A percentile compares a stretch with the other conserved stretches of the same genome.
Conservation (phyloP, 2,888 invertebrate genomes). For the Electrophaes corylata region DNA sequence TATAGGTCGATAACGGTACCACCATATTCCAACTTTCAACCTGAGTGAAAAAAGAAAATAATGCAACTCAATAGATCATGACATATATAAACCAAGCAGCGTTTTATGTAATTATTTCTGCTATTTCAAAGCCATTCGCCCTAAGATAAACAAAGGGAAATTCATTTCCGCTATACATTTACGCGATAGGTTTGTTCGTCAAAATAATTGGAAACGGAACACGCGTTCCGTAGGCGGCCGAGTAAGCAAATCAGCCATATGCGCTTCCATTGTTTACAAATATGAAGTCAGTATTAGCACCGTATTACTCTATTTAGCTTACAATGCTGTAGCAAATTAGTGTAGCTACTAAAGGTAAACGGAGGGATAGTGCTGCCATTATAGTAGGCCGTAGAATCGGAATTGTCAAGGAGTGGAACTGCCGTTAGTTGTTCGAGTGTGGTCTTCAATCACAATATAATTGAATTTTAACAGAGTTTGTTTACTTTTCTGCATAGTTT, state of each 20-base stretch:
- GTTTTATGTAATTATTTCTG: neutral
- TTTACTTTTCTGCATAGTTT: no score
- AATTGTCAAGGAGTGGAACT: no score
- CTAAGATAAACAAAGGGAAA: conserved; percentile 9
- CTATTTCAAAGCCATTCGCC: neutral
- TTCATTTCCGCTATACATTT: conserved; percentile 13
- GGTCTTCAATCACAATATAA: no score
- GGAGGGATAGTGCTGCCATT: neutral
- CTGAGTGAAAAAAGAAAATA: no score
- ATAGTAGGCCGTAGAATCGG: no score
- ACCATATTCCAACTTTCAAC: no score
- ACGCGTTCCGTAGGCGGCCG: conserved; percentile 47
- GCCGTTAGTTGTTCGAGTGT: no score
- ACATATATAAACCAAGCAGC: no score
- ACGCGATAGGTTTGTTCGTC: conserved; percentile 25
- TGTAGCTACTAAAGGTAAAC: no score
- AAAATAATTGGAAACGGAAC: conserved; percentile 40
- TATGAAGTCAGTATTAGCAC: conserved; percentile 54
- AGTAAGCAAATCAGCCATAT: conserved; percentile 58
- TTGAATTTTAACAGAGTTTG: no score
- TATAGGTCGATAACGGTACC: no score
- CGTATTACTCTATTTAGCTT: conserved; percentile 37
- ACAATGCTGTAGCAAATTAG: conserved; percentile 31
- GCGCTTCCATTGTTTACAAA: conserved; percentile 56
- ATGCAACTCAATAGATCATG: no score